A percentile compares a stretch with the other conserved stretches of the same genome.
phyloP scores from a whole-genome alignment of 2,797 vertebrate genomes.

The Esox lucius region DNA sequence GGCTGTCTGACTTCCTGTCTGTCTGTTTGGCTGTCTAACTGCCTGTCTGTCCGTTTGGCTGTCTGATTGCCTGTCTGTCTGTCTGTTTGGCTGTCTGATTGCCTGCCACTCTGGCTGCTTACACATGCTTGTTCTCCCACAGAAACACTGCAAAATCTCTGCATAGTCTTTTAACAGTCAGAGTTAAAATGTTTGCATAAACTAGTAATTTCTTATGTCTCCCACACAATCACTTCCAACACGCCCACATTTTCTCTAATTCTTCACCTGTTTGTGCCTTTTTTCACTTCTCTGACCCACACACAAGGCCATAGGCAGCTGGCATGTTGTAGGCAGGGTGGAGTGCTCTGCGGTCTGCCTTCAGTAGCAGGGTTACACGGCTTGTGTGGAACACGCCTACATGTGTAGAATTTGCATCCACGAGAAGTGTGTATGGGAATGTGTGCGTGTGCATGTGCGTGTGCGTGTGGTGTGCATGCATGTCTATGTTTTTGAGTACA shows the following conservation, averaged over 20 bases:
- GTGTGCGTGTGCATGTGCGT: slow-evolving; percentile 33
- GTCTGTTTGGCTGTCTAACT: no score
- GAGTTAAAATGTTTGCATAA: no score
- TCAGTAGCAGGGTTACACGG: not conserved
- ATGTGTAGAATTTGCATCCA: slow-evolving; percentile 35
- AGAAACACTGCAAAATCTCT: slow-evolving; percentile 31
- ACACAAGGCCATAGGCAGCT: no score
- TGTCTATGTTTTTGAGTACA: no score
- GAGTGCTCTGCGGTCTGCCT: not conserved
- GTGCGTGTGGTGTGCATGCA: slow-evolving; percentile 32
- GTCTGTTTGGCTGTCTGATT: not conserved
- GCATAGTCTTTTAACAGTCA: slow-evolving; percentile 4
- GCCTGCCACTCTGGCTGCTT: not conserved
- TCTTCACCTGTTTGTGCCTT: slow-evolving; percentile 42
- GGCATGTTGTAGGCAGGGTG: not conserved
- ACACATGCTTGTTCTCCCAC: not conserved
- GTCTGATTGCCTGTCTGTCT: slow-evolving; percentile 2
- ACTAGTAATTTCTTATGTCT: no score
- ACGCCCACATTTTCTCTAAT: slow-evolving; percentile 18
- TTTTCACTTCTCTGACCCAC: not conserved
- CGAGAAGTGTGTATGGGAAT: not conserved
- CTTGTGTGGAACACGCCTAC: not conserved
- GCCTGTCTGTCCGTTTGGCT: not conserved
- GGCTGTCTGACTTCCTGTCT: not conserved
- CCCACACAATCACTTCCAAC: slow-evolving; percentile 34